Conservation (phyloP, 2,888 invertebrate genomes). For the Strigamia maritima region DNA sequence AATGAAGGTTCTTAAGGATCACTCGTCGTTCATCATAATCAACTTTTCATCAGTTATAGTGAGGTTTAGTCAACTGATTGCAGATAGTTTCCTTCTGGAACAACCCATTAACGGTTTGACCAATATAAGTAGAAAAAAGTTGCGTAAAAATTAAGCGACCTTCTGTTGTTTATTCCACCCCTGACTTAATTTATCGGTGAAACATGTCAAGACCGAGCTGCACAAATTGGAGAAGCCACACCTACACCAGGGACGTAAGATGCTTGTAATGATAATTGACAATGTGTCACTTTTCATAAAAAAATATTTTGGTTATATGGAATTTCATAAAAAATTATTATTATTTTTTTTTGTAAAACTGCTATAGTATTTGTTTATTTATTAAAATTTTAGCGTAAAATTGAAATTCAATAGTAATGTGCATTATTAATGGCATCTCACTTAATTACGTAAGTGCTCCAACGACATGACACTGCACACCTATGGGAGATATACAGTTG, state of each 20-base stretch:
- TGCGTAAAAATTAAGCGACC: not conserved
- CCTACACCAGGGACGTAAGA: not conserved
- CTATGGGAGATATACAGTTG: not conserved
- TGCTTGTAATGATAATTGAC: not conserved
- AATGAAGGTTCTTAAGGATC: not conserved
- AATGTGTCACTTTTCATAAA: not conserved
- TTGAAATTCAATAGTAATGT: too few species aligned
- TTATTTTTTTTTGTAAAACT: too few species aligned
- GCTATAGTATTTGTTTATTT: too few species aligned
- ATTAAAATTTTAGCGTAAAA: too few species aligned
- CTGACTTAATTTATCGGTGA: not conserved
- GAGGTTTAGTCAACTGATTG: not conserved
- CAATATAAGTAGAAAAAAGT: not conserved
- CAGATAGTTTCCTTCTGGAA: conserved; percentile 1
- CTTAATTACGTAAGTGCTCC: too few species aligned
- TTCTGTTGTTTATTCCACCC: not conserved
- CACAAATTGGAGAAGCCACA: not conserved
- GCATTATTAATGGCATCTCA: too few species aligned
- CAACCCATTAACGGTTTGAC: too few species aligned
- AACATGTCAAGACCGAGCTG: not conserved
- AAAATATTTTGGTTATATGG: too few species aligned
- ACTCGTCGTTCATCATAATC: conserved; percentile 12
- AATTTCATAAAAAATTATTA: too few species aligned
- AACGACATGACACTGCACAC: too few species aligned
- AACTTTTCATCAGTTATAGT: not conserved